Evolutionary conservation across 1,140 invertebrate species (phyloP).

Genomic region (Ceratina australensis): DNA sequence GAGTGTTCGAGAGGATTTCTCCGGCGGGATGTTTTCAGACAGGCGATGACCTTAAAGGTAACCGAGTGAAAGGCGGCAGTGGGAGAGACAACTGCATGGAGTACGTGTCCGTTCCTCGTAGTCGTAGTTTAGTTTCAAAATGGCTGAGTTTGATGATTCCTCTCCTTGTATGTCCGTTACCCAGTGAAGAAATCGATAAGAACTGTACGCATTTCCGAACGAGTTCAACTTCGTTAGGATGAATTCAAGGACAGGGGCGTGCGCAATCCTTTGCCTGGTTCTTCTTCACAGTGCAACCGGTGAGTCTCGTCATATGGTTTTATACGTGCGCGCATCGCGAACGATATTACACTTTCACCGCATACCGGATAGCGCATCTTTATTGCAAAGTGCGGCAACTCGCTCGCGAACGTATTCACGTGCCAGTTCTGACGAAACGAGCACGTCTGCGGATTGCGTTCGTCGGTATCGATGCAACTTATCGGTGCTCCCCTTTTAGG

Average conservation of each 20-base stretch:
- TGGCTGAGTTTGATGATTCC: slow-evolving; percentile 66
- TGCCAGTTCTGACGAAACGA: not conserved
- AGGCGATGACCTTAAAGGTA: slow-evolving; percentile 53
- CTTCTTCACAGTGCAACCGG: slow-evolving; percentile 37
- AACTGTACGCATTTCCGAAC: not conserved
- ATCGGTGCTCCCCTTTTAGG: slow-evolving; percentile 70
- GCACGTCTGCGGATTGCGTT: no score
- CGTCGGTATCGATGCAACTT: not conserved
- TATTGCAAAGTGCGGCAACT: not conserved
- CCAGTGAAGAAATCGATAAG: slow-evolving; percentile 2
- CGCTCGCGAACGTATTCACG: not conserved
- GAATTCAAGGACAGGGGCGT: slow-evolving; percentile 32
- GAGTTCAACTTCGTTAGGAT: slow-evolving; percentile 41
- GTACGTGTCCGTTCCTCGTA: slow-evolving; percentile 41
- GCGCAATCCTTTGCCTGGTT: slow-evolving; percentile 38
- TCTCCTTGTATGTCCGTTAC: not conserved
- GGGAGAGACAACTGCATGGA: slow-evolving; percentile 41
- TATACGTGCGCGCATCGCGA: not conserved
- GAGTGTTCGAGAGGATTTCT: slow-evolving; percentile 24
- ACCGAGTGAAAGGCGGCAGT: slow-evolving; percentile 58
- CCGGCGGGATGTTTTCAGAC: slow-evolving; percentile 27
- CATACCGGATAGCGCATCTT: slow-evolving; percentile 34
- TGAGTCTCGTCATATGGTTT: slow-evolving; percentile 35
- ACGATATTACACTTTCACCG: slow-evolving; percentile 46
- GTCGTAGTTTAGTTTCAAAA: slow-evolving; percentile 68